Evolutionary conservation across 2,113 vertebrate genomes (phyloP).

Genomic region (Poeciliopsis turrubarensis): DNA sequence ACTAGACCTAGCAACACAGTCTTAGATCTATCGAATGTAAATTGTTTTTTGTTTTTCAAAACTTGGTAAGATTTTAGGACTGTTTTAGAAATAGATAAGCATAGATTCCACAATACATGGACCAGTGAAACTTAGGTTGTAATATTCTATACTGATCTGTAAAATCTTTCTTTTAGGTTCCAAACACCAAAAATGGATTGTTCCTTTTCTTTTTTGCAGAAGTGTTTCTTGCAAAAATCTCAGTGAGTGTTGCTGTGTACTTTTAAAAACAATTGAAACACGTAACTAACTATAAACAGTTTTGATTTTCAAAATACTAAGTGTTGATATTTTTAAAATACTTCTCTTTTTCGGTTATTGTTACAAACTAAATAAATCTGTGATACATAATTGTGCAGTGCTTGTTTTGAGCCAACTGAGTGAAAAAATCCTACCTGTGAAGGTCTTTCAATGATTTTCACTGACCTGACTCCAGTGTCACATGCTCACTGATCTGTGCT

Average conservation of each 20-base stretch:
- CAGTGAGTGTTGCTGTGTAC: background rate
- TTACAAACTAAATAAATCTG: conserved; percentile 13
- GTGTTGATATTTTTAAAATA: background rate
- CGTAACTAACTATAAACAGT: background rate
- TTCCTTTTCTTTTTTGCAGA: too few species aligned
- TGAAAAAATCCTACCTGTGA: conserved; percentile 35
- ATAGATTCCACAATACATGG: too few species aligned
- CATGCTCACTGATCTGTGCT: conserved; percentile 26
- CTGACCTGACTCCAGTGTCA: conserved; percentile 32
- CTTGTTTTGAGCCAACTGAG: conserved; percentile 19
- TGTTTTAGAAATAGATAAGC: too few species aligned
- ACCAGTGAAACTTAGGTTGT: too few species aligned
- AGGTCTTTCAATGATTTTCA: conserved; percentile 16
- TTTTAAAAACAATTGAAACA: background rate
- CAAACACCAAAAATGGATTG: too few species aligned
- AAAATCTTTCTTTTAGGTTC: too few species aligned
- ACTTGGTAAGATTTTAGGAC: too few species aligned
- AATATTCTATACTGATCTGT: too few species aligned
- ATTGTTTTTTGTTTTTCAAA: too few species aligned
- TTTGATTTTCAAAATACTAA: background rate
- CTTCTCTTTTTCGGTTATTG: conserved; percentile 18
- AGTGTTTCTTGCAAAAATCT: too few species aligned
- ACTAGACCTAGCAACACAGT: too few species aligned
- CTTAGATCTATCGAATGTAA: too few species aligned
- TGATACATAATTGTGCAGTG: conserved; percentile 8